A percentile compares a stretch with the other conserved stretches of the same genome.
Conservation (phyloP, 1,140 invertebrate species). For the Cydia pomonella region DNA sequence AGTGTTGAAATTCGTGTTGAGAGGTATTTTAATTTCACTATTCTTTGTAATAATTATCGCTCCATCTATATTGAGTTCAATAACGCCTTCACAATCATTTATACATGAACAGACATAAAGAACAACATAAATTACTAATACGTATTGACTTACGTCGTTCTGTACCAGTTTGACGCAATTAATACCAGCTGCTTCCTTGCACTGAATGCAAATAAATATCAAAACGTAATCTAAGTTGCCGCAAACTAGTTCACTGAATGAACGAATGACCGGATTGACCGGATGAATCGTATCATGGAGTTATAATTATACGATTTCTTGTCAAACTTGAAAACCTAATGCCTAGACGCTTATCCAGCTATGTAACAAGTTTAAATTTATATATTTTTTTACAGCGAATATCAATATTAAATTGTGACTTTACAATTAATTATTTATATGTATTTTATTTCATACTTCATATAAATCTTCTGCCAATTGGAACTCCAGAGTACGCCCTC, state of each 20-base stretch:
- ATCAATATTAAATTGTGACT: no score
- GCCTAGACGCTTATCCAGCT: not conserved
- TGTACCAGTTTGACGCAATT: not conserved
- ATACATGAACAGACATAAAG: not conserved
- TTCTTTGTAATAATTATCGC: constrained; percentile 6
- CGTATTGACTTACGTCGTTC: not conserved
- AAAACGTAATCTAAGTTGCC: constrained; percentile 27
- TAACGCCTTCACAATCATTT: constrained; percentile 7
- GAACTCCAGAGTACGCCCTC: no score
- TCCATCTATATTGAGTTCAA: constrained; percentile 8
- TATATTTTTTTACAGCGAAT: not conserved
- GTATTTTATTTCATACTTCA: no score
- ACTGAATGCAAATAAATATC: constrained; percentile 23
- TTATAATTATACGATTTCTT: constrained; percentile 29
- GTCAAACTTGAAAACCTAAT: constrained; percentile 25
- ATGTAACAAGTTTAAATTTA: not conserved
- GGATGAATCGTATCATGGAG: constrained; percentile 22
- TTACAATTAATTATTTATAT: no score
- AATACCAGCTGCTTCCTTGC: constrained; percentile 20
- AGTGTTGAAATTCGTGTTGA: constrained; percentile 11
- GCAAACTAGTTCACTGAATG: constrained; percentile 22
- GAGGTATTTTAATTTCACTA: constrained; percentile 2
- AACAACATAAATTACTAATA: not conserved
- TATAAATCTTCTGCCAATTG: no score
- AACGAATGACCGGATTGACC: constrained; percentile 24